Evolutionary conservation across 2,888 invertebrate species (phyloP), one percentile per base, ranked within the genome.

Genomic region (Drosophila mercatorum): DNA sequence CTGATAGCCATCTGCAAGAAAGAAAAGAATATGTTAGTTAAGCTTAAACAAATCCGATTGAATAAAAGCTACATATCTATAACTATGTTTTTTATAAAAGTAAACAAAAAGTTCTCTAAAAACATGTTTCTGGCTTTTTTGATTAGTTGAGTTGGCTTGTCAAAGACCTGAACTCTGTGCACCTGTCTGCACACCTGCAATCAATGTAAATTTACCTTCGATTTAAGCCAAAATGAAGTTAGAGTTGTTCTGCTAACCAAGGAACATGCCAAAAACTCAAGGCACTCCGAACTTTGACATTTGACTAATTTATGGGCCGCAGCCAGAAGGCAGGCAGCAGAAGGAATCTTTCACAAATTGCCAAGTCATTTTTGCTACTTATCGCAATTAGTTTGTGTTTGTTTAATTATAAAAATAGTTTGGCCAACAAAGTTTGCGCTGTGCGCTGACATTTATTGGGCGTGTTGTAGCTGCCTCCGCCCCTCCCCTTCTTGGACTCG

Each of bases 401-500:
- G 75, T 86, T 78, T 76, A 79, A 85, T 83, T 84, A 84, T 75
- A 81, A 87, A 84, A 85, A 85, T 89, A 85, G 84, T 85, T 80
- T 58, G 65, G 60, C 55, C 51, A 69, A 88, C 88, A 77, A 85
- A 88, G 60, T 88, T 88, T 86, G 64, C 36, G 64, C 36, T 36
- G n/a, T 69, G 52, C 65, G 81, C 72, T 86, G 83, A 86, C 83
- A 83, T 88, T 86, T 88, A 83, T 86, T 83, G 80, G 87, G 58
- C 71, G 46, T 74, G 72, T 67, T 73, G 61, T 34, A 7, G 31
- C 14, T 51, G n/a, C 41, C 11, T 4, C 43, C 46, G 12, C 36
- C 36, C 40, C 43, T 8, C n/a, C 17, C 14, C 44, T 22, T 22
- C 22, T 22, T 22, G 43, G 61, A 56, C 65, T 66, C 51, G 57